Conservation (phyloP, 2,797 vertebrate species). For the Oreonectes daqikongensis region DNA sequence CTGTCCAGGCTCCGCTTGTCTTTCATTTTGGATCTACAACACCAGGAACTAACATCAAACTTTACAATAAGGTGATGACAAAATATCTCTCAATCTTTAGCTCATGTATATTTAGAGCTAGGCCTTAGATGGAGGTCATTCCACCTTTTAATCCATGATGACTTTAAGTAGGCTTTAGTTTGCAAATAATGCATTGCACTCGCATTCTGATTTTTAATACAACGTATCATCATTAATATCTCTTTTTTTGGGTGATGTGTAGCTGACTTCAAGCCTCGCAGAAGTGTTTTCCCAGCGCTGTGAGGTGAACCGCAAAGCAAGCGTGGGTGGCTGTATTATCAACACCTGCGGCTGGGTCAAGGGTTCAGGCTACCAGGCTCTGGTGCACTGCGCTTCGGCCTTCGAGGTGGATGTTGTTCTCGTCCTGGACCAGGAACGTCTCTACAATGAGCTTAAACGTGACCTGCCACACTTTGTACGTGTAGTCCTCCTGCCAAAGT, state of each 20-base stretch:
- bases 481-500: slow-evolving; percentile 93
- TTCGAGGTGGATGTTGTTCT: slow-evolving; percentile 97
- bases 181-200: neutral
- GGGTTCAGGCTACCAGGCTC: slow-evolving; percentile 94
- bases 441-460: slow-evolving; percentile 95
- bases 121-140: neutral
- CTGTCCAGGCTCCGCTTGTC: slow-evolving; percentile 93
- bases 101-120: slow-evolving; percentile 1
- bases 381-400: slow-evolving; percentile 94
- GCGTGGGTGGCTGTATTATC: slow-evolving; percentile 94
- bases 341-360: slow-evolving; percentile 99
- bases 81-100: neutral
- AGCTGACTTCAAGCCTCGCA: slow-evolving; percentile 93
- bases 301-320: slow-evolving; percentile 93
- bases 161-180: neutral
- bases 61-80: slow-evolving; percentile 92
- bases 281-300: slow-evolving; percentile 96
- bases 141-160: neutral
- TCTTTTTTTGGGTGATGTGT: slow-evolving; percentile 12
- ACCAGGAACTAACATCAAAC: slow-evolving; percentile 97
- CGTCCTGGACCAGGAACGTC: slow-evolving; percentile 94
- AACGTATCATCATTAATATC: neutral
- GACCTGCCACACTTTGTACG: slow-evolving; percentile 96
- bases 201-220: neutral
- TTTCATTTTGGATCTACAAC: slow-evolving; percentile 98